A percentile compares a stretch with the other conserved stretches of the same genome.
These are phyloP conservation scores for Drosophila pegasa DNA, from an alignment of 2,888 invertebrate genomes.

Conservation along the genomic window DNA sequence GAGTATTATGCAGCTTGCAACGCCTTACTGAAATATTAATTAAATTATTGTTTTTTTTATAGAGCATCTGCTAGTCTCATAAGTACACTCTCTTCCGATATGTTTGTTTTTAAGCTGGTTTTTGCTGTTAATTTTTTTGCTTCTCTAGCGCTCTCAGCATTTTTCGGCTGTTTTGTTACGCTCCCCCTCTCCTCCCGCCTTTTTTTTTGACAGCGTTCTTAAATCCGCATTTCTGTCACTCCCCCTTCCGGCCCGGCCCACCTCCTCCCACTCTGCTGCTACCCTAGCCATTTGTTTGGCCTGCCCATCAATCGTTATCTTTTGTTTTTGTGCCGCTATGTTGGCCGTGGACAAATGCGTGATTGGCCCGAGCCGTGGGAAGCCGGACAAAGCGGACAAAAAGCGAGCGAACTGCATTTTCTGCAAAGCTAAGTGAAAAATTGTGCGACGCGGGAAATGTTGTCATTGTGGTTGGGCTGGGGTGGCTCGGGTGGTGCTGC, in stretches of 20 bases:
- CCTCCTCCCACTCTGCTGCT: neutral
- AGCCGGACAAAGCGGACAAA: constrained; percentile 38
- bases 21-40: neutral
- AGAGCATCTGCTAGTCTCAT: constrained; percentile 14
- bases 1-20: no score
- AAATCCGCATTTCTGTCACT: constrained; percentile 23
- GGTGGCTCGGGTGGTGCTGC: constrained; percentile 13
- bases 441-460: constrained; percentile 57
- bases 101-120: constrained; percentile 11
- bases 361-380: constrained; percentile 63
- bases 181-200: no score
- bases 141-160: constrained; percentile 27
- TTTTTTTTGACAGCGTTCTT: constrained; percentile 39
- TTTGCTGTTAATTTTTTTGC: constrained; percentile 40
- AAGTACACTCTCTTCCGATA: neutral
- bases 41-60: neutral
- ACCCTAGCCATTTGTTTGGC: neutral
- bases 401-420: constrained; percentile 48
- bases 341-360: constrained; percentile 63
- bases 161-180: constrained; percentile 43
- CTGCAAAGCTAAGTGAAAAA: constrained; percentile 59
- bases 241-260: neutral
- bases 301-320: constrained; percentile 36
- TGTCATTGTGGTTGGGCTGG: constrained; percentile 42
- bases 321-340: constrained; percentile 44